Evolutionary conservation across 2,888 invertebrate species (phyloP).

Genomic region (Orgyia antiqua): DNA sequence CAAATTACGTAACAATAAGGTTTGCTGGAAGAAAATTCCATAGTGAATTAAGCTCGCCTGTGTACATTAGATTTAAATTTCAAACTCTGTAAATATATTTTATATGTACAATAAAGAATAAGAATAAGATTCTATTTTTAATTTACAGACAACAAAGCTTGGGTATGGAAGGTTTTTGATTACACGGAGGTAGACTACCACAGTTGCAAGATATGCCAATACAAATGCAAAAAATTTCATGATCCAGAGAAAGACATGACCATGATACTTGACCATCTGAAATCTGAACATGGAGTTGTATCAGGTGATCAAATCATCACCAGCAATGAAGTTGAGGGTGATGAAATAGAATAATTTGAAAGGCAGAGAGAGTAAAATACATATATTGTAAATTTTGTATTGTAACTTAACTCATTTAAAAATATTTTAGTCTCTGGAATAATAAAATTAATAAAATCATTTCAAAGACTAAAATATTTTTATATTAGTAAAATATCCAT

Average conservation of each 20-base stretch:
- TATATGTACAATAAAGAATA: too few species aligned
- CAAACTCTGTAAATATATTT: too few species aligned
- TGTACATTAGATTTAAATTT: too few species aligned
- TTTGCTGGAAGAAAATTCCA: too few species aligned
- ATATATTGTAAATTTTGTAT: neutral
- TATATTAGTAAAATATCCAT: too few species aligned
- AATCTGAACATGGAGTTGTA: constrained; percentile 56
- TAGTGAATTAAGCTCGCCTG: too few species aligned
- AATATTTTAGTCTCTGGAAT: too few species aligned
- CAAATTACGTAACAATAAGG: too few species aligned
- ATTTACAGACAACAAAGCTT: constrained; percentile 44
- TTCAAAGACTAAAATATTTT: too few species aligned
- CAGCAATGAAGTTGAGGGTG: constrained; percentile 39
- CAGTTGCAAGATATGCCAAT: constrained; percentile 65
- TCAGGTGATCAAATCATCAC: constrained; percentile 68
- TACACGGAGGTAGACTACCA: constrained; percentile 41
- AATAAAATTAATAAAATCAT: too few species aligned
- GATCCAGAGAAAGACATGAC: constrained; percentile 40
- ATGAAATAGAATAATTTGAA: constrained; percentile 1
- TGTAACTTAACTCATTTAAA: too few species aligned
- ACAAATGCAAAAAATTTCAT: constrained; percentile 39
- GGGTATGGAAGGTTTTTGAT: constrained; percentile 71
- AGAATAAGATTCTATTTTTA: too few species aligned
- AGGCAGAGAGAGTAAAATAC: neutral
- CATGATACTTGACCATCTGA: constrained; percentile 50